A percentile compares a stretch with the other conserved stretches of the same genome.
phyloP scores from a whole-genome alignment of 2,797 vertebrate genomes.

The Carapus acus region DNA sequence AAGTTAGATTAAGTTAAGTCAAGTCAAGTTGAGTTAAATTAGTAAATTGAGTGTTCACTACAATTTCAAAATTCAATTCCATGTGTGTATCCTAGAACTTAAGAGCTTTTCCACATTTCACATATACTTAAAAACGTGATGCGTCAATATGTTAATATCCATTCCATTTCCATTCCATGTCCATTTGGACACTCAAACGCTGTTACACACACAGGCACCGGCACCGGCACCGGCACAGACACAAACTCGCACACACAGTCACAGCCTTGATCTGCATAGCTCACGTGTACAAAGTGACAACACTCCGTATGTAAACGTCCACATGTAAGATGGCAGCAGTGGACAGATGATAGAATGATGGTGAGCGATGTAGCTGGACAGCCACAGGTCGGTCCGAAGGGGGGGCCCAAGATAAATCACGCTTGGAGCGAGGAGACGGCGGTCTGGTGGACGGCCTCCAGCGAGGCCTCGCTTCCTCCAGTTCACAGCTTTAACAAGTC shows the following conservation, averaged over 20 bases:
- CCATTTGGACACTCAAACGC: no score
- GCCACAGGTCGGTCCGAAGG: conserved; percentile 15
- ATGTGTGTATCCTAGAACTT: no score
- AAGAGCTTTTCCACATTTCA: no score
- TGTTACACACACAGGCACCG: no score
- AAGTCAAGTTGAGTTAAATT: no score
- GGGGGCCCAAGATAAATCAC: conserved; percentile 29
- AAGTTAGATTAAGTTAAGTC: no score
- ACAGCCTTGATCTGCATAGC: neutral
- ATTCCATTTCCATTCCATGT: no score
- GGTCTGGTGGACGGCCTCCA: conserved; percentile 46
- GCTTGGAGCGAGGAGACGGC: conserved; percentile 36
- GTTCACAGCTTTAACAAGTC: conserved; percentile 71
- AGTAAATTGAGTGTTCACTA: no score
- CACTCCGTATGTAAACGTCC: conserved; percentile 6
- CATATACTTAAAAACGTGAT: no score
- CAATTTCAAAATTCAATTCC: no score
- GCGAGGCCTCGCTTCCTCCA: conserved; percentile 46
- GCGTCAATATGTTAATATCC: no score
- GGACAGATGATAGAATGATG: conserved; percentile 33
- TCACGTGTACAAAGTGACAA: conserved; percentile 6
- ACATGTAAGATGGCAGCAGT: conserved; percentile 17
- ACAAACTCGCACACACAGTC: neutral
- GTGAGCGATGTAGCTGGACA: conserved; percentile 20
- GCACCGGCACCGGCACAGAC: no score